Evolutionary conservation across 2,797 vertebrate genomes (phyloP).

Genomic region (Periparus ater): DNA sequence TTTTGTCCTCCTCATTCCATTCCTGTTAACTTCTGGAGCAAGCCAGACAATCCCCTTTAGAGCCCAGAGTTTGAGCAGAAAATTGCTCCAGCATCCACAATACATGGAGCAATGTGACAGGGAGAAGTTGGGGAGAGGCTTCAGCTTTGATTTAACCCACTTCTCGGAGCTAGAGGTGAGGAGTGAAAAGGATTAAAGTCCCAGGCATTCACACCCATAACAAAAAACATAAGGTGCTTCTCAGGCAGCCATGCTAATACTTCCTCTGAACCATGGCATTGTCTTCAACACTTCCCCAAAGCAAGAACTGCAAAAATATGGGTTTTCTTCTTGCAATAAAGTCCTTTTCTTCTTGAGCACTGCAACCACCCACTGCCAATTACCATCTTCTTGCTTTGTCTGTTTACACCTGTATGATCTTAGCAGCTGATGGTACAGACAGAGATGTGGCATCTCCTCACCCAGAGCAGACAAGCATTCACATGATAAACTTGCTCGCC

Average conservation of each 20-base stretch:
- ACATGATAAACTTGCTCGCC: neutral
- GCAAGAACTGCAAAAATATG: neutral
- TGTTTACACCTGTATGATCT: fast-evolving
- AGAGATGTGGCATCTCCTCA: neutral
- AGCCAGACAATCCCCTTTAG: neutral
- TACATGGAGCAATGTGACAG: fast-evolving
- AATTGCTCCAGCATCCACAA: neutral
- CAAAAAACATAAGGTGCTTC: neutral
- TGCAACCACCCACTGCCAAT: neutral
- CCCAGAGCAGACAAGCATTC: neutral
- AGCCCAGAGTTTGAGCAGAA: neutral
- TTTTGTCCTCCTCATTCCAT: neutral
- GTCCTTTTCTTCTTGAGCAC: neutral
- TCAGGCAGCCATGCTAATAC: neutral
- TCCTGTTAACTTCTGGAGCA: neutral
- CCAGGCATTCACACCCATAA: neutral
- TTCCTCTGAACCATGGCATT: neutral
- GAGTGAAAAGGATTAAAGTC: neutral
- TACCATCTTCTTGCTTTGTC: neutral
- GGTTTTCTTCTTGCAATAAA: fast-evolving
- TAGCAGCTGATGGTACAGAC: neutral
- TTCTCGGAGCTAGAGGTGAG: neutral
- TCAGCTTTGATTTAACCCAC: neutral
- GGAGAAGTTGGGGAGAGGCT: neutral
- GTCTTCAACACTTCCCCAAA: neutral